Conservation (phyloP, 2,113 vertebrate genomes). For the Ictalurus punctatus region DNA sequence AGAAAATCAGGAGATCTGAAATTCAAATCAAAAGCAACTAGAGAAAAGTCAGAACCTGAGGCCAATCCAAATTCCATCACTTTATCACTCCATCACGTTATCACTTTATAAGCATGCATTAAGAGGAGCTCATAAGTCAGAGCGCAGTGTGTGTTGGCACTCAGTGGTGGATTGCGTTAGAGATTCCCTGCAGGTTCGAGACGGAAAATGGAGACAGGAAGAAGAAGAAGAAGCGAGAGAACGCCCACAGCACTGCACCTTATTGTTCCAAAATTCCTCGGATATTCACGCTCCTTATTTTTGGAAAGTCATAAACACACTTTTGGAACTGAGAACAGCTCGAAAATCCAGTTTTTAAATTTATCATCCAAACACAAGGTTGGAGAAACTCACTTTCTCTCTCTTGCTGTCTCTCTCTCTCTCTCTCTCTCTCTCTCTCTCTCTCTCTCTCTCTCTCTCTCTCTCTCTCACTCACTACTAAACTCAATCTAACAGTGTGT, state of each 20-base stretch:
- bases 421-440: neutral
- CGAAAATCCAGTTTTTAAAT: neutral
- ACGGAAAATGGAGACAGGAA: slow-evolving; percentile 7
- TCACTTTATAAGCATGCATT: neutral
- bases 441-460: neutral
- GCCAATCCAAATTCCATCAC: neutral
- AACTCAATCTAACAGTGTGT: slow-evolving; percentile 18
- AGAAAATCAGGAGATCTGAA: slow-evolving; percentile 7
- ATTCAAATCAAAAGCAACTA: slow-evolving; percentile 17
- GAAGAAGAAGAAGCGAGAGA: neutral
- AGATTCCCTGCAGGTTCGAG: slow-evolving; percentile 6
- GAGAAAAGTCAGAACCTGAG: neutral
- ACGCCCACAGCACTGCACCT: neutral
- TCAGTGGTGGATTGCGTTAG: neutral
- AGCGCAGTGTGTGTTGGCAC: neutral
- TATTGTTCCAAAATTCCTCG: neutral
- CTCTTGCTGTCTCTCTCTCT: neutral
- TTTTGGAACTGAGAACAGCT: neutral
- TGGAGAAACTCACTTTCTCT: neutral
- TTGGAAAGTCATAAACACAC: slow-evolving; percentile 10
- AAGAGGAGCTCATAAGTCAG: slow-evolving; percentile 26
- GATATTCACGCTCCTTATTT: neutral
- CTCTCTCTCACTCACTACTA: slow-evolving; percentile 10
- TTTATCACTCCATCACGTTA: slow-evolving; percentile 10
- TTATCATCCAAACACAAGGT: neutral